Base-by-base conservation (phyloP, 2,888 invertebrate genomes). In the Atethmia centrago region DNA sequence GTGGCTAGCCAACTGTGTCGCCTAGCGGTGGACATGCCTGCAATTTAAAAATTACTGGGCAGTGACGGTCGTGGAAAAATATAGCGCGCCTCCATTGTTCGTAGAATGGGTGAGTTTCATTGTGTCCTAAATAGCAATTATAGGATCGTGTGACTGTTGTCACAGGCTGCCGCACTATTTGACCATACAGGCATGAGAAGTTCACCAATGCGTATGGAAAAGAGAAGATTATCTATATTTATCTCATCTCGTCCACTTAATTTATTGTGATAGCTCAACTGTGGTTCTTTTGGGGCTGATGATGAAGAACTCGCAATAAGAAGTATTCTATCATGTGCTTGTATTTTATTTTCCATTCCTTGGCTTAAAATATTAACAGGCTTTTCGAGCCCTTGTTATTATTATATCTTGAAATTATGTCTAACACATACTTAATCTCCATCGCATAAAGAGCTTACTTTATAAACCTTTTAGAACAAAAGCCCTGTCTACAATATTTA, bases 1-100 rank as follows among this genome's bases (percentile, higher is more conserved):
- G 92, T 89, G 88, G 69, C 82, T 92, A 92, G 84, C 91, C 80
- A 88, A 92, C 88, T 93, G 93, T 93, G 85, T 93, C 92, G 92
- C 93, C 93, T 75, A 21, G 59, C 51, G 51, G 47, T 7, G 25
- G 45, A 63, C 47, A 55, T 61, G 9, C 7, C 28, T 31, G 8
- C 25, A 16, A 28, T 45, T n/a, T 16, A 25, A 62, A 28, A 58
- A 62, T 56, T n/a, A 62, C 36, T 51, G 42, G 42, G 55, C 1
- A 21, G 58, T 51, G 40, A 28, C 62, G 16, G 47, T n/a, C 10
- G 31, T 16, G 10, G 31, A 31, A 58, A 19, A 45, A 40, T 25
- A 21, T 70, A 71, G 16, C 9, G 51, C 64, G n/a, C 4, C 19
- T 53, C 19, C 14, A 19, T 59, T 77, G 51, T 77, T 45, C 8